A percentile compares a stretch with the other conserved stretches of the same genome.
These are phyloP conservation scores for Oreocharis arfaki DNA, from an alignment of 2,113 vertebrate species.

Conservation along the genomic window DNA sequence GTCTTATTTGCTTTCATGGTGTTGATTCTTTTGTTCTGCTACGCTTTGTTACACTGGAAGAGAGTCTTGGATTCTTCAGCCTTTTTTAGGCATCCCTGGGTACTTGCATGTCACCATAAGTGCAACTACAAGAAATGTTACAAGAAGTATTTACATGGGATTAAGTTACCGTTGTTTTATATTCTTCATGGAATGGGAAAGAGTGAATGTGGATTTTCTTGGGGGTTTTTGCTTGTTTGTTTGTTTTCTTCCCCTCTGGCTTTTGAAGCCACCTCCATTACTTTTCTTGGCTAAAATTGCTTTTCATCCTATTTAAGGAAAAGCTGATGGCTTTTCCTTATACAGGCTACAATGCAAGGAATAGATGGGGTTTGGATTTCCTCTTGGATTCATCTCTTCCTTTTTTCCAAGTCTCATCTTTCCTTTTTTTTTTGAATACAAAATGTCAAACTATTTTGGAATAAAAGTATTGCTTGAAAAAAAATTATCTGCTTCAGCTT, in stretches of 20 bases:
- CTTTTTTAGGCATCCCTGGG: constrained; percentile 1
- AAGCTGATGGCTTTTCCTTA: neutral
- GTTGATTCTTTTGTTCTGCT: neutral
- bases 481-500: neutral
- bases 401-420: neutral
- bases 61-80: neutral
- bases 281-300: neutral
- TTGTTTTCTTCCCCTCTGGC: neutral
- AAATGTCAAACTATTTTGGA: neutral
- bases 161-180: neutral
- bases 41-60: neutral
- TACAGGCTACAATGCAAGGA: neutral
- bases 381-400: neutral
- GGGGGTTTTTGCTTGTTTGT: fast-evolving
- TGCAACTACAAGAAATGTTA: neutral
- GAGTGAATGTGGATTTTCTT: neutral
- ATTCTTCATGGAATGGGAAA: neutral
- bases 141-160: neutral
- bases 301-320: neutral
- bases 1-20: neutral
- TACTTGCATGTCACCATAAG: neutral
- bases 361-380: neutral
- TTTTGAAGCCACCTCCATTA: neutral
- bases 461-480: neutral
- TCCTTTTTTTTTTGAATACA: neutral